phyloP scores from a whole-genome alignment of 2,113 vertebrate species.

The Petrocephalus zakoni region DNA sequence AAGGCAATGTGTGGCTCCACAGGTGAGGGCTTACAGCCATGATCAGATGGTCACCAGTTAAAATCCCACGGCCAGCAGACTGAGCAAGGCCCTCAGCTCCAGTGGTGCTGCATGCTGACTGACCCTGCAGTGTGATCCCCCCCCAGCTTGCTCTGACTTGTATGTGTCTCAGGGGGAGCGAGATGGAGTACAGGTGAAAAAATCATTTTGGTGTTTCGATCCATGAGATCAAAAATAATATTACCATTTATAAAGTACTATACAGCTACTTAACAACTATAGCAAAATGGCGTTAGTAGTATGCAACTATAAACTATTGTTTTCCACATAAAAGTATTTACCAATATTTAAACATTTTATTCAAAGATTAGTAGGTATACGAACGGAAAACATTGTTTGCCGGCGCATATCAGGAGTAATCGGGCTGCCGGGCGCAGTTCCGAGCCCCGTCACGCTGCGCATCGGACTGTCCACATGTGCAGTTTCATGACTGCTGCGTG shows the following conservation, averaged over 20 bases:
- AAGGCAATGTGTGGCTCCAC: background rate
- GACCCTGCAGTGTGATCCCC: too few species aligned
- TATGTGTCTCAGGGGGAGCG: too few species aligned
- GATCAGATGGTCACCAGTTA: background rate
- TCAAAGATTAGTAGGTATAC: too few species aligned
- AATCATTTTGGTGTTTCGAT: too few species aligned
- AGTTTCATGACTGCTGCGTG: background rate
- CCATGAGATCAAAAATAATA: too few species aligned
- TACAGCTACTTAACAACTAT: too few species aligned
- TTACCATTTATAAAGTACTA: too few species aligned
- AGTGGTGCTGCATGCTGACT: too few species aligned
- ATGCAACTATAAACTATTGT: background rate
- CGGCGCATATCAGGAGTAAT: background rate
- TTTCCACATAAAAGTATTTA: background rate
- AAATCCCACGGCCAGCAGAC: background rate
- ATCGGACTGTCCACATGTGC: background rate
- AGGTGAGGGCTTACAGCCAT: background rate
- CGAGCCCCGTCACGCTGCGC: background rate
- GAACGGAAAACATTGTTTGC: background rate
- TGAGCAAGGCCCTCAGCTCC: too few species aligned
- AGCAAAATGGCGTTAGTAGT: background rate
- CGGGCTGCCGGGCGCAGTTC: background rate
- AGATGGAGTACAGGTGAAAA: too few species aligned
- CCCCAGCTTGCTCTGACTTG: too few species aligned
- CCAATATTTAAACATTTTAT: background rate